Evolutionary conservation across 2,888 invertebrate genomes (phyloP).

Genomic region (Eurytoma californica): DNA sequence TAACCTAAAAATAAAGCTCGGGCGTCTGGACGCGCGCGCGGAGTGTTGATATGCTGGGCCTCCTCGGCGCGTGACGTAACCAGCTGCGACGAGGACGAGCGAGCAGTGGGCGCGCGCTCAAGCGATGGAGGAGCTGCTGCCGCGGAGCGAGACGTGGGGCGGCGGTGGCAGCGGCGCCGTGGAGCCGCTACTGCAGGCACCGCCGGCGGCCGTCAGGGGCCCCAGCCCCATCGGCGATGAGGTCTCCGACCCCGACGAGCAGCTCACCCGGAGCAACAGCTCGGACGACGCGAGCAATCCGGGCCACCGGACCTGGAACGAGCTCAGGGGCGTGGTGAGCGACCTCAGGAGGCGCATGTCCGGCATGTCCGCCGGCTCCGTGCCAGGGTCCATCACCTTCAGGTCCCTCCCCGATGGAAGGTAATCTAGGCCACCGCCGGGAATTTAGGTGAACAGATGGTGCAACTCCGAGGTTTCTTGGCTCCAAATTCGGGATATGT

Average conservation of each 20-base stretch:
- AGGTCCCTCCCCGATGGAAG: constrained; percentile 84
- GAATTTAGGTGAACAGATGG: constrained; percentile 2
- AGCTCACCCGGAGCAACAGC: constrained; percentile 2
- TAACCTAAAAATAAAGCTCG: constrained; percentile 57
- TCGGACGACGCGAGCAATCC: constrained; percentile 5
- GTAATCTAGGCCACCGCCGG: constrained; percentile 57
- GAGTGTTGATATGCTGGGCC: constrained; percentile 10
- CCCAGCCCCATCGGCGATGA: constrained; percentile 1
- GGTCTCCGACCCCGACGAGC: constrained; percentile 9
- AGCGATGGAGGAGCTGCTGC: constrained; percentile 44
- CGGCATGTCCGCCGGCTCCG: constrained; percentile 84
- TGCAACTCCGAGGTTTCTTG: not conserved
- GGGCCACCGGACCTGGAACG: constrained; percentile 82
- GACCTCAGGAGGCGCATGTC: constrained; percentile 88
- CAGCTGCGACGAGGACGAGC: not conserved
- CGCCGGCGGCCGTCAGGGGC: not conserved
- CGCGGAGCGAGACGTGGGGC: constrained; percentile 32
- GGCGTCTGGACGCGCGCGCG: not conserved
- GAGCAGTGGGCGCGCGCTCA: constrained; percentile 7
- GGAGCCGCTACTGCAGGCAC: not conserved
- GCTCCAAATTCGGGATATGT: not conserved
- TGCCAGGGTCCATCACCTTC: constrained; percentile 89
- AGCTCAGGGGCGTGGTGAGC: constrained; percentile 86
- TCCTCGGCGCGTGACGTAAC: constrained; percentile 40
- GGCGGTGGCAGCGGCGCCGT: constrained; percentile 6